Conservation (phyloP, 2,888 invertebrate genomes). For the Celastrina argiolus region DNA sequence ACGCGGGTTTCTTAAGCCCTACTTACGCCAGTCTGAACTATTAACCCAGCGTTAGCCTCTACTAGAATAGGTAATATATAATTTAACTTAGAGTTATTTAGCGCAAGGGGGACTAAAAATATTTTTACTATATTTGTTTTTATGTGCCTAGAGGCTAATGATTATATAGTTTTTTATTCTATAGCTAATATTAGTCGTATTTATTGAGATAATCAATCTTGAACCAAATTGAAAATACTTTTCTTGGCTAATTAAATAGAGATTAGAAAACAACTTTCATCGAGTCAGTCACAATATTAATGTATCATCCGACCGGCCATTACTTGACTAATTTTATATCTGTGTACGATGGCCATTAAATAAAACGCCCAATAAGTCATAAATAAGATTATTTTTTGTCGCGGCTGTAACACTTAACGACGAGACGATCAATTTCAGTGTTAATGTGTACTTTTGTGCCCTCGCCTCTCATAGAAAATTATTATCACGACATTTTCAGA, state of each 20-base stretch:
- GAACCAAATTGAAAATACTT: background rate
- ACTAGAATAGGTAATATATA: no score
- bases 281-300: conserved; percentile 1
- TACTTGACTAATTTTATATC: conserved; percentile 27
- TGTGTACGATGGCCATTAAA: conserved; percentile 33
- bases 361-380: conserved; percentile 39
- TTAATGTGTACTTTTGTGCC: conserved; percentile 38
- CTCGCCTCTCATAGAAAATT: conserved; percentile 20
- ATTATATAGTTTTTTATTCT: no score
- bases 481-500: conserved; percentile 9
- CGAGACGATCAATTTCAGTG: conserved; percentile 42
- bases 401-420: conserved; percentile 38
- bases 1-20: background rate
- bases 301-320: background rate
- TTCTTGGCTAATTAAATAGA: background rate
- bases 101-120: no score
- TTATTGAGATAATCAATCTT: background rate
- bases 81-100: no score
- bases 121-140: no score
- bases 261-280: conserved; percentile 11
- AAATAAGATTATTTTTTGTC: conserved; percentile 44
- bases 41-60: no score
- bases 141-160: no score
- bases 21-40: no score
- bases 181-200: background rate